Conservation (phyloP, 1,140 invertebrate genomes). For the Zaprionus lachaisei region DNA sequence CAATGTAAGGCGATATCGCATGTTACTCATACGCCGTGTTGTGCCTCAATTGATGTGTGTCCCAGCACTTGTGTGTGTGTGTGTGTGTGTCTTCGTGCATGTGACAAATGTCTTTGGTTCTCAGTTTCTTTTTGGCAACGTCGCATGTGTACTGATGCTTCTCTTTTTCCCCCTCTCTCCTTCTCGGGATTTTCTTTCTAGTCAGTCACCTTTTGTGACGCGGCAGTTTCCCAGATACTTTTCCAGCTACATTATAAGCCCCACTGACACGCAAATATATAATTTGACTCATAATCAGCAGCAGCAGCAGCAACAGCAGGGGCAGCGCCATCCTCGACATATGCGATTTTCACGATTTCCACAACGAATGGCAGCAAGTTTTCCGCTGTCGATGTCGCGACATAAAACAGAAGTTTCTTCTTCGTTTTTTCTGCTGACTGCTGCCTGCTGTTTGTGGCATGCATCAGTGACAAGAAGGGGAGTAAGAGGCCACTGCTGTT, state of each 20-base stretch:
- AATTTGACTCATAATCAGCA: conserved; percentile 79
- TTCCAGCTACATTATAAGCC: conserved; percentile 51
- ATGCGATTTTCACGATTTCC: conserved; percentile 56
- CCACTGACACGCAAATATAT: conserved; percentile 77
- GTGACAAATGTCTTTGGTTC: conserved; percentile 79
- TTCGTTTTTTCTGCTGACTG: background rate
- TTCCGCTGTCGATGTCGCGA: conserved; percentile 56
- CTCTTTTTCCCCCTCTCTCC: conserved; percentile 1
- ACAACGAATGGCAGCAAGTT: conserved; percentile 48
- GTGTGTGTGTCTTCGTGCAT: conserved; percentile 45
- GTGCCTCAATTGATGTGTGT: conserved; percentile 40
- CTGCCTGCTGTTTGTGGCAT: conserved; percentile 29
- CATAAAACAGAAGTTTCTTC: conserved; percentile 69
- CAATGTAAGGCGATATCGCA: conserved; percentile 81
- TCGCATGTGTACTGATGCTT: conserved; percentile 51
- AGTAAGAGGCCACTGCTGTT: conserved; percentile 43
- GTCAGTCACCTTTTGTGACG: conserved; percentile 74
- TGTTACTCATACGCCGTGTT: conserved; percentile 80
- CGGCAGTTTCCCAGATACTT: conserved; percentile 57
- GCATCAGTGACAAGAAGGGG: conserved; percentile 33
- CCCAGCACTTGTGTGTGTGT: background rate
- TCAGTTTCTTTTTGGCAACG: conserved; percentile 58
- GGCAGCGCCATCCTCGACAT: conserved; percentile 31
- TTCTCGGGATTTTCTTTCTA: conserved; percentile 51
- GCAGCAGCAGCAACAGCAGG: conserved; percentile 42